Evolutionary conservation across 2,113 vertebrate genomes (phyloP).

Genomic region (Oceanites oceanicus): DNA sequence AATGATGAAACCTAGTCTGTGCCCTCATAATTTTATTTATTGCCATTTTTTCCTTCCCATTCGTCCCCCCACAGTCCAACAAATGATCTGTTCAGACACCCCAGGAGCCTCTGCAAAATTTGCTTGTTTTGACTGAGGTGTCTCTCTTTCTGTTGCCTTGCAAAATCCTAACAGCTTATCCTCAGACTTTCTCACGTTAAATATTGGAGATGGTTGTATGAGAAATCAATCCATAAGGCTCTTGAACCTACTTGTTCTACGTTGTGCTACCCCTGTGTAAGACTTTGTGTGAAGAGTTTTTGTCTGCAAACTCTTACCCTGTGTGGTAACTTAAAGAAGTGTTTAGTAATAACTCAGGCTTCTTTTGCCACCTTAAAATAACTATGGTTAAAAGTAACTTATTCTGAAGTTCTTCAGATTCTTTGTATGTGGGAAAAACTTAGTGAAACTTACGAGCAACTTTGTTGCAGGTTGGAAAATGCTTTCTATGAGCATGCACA

Average conservation of each 20-base stretch:
- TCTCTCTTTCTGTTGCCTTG: background rate
- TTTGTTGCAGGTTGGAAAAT: slow-evolving; percentile 89
- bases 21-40: background rate
- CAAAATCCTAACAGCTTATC: background rate
- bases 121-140: background rate
- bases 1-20: background rate
- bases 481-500: slow-evolving; percentile 98
- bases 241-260: background rate
- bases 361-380: background rate
- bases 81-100: background rate
- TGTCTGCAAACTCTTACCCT: background rate
- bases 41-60: background rate
- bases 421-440: background rate
- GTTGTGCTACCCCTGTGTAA: background rate
- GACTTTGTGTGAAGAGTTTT: background rate
- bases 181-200: background rate
- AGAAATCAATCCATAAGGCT: background rate
- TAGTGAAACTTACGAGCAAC: background rate
- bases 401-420: background rate
- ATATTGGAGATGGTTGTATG: background rate
- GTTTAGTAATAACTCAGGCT: background rate
- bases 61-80: background rate
- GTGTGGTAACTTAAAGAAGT: background rate
- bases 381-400: background rate
- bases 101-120: background rate